Conservation (phyloP, 2,888 invertebrate genomes). For the Heliothis peltigera region DNA sequence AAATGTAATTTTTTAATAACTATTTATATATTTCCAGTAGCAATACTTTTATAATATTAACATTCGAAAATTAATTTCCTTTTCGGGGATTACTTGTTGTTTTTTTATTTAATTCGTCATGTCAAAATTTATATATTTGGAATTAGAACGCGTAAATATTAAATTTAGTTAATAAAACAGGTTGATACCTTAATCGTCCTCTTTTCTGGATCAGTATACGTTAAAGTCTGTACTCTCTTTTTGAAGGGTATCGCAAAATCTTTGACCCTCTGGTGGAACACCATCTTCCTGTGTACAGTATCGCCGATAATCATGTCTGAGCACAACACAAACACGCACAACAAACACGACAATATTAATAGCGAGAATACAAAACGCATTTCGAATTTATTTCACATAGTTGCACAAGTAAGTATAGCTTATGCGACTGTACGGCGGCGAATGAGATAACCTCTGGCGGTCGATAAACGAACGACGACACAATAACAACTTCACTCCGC, state of each 20-base stretch:
- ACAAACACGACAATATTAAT: constrained; percentile 69
- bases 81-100: too few relatives aligned
- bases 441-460: constrained; percentile 75
- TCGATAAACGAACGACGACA: constrained; percentile 63
- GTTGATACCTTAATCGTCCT: constrained; percentile 80
- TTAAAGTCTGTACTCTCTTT: constrained; percentile 81
- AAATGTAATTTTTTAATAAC: too few relatives aligned
- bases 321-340: constrained; percentile 70
- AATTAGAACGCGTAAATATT: neutral
- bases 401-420: constrained; percentile 58
- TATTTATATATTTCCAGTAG: too few relatives aligned
- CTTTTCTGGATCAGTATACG: constrained; percentile 82
- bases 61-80: too few relatives aligned
- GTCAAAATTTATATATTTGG: neutral
- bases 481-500: constrained; percentile 65
- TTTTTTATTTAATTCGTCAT: neutral
- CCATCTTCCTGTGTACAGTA: constrained; percentile 86
- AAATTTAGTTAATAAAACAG: neutral
- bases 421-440: constrained; percentile 46
- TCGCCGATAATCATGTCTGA: constrained; percentile 86
- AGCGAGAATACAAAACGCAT: constrained; percentile 78
- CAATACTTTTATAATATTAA: too few relatives aligned
- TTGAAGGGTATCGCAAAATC: constrained; percentile 87
- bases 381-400: constrained; percentile 73
- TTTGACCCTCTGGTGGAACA: constrained; percentile 86